Evolutionary conservation across 2,888 invertebrate genomes (phyloP).

Genomic region (Abscondita cerata): DNA sequence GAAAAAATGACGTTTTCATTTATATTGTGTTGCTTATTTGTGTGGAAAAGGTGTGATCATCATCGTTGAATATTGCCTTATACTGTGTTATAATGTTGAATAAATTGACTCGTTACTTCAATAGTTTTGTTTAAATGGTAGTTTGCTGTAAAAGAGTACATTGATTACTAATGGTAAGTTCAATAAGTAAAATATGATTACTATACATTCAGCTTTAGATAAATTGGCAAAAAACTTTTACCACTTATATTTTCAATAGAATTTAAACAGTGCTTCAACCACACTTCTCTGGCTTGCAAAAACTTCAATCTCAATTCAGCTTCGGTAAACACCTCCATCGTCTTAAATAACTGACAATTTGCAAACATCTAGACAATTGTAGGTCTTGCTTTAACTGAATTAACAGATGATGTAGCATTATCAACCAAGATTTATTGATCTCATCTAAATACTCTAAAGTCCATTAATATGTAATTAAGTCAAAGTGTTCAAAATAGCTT

Average conservation of each 20-base stretch:
- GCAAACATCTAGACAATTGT: conserved; percentile 90
- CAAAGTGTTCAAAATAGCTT: conserved; percentile 63
- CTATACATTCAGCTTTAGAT: too few relatives aligned
- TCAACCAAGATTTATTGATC: conserved; percentile 82
- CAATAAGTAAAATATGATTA: too few relatives aligned
- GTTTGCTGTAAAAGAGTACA: conserved; percentile 70
- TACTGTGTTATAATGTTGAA: conserved; percentile 97
- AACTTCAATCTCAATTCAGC: conserved; percentile 90
- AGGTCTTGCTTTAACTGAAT: conserved; percentile 85
- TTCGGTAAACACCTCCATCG: conserved; percentile 84
- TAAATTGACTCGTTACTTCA: conserved; percentile 89
- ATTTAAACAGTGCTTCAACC: conserved; percentile 80
- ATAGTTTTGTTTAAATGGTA: conserved; percentile 86
- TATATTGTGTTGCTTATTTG: conserved; percentile 65
- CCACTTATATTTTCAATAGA: conserved; percentile 81
- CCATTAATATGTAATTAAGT: conserved; percentile 1
- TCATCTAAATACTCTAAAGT: conserved; percentile 80
- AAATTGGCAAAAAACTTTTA: too few relatives aligned
- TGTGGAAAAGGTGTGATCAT: conserved; percentile 67
- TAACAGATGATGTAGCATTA: conserved; percentile 81
- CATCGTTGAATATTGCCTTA: conserved; percentile 89
- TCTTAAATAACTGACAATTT: conserved; percentile 77
- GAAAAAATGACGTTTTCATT: conserved; percentile 85
- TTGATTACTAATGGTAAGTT: too few relatives aligned
- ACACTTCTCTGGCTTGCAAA: conserved; percentile 87